These are phyloP conservation scores for Aurelia sp. DNA, from an alignment of 30 jellyfish, hydroid and myxozoan genomes.

Conservation along the genomic window DNA sequence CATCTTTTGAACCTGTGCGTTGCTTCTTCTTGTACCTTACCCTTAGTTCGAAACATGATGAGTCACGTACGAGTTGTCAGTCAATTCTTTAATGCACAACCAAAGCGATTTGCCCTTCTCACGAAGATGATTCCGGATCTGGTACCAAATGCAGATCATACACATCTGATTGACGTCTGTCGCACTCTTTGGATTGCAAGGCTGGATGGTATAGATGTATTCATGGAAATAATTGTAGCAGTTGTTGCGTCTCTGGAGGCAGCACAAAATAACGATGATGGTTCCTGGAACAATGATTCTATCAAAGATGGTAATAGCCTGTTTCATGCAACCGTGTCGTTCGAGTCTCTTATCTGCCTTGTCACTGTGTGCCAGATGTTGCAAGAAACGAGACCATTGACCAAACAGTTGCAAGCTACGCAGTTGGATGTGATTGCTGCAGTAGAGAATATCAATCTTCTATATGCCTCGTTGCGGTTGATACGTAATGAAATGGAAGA, in stretches of 20 bases:
- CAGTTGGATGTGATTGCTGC: conserved; percentile 25
- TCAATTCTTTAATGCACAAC: conserved; percentile 4
- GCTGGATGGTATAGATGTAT: conserved; percentile 54
- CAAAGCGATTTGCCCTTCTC: conserved; percentile 3
- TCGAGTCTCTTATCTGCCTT: conserved; percentile 19
- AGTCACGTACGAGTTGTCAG: conserved; percentile 34
- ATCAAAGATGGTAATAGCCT: background rate
- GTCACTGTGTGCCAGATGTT: conserved; percentile 40
- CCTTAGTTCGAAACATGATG: conserved; percentile 63
- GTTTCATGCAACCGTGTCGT: conserved; percentile 4
- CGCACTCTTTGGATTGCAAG: conserved; percentile 81
- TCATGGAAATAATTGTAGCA: conserved; percentile 44
- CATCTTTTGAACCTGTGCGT: conserved; percentile 65
- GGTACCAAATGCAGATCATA: conserved; percentile 18
- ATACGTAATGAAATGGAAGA: background rate
- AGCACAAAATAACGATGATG: conserved; percentile 9
- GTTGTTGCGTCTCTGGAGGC: conserved; percentile 47
- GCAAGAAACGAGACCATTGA: conserved; percentile 35
- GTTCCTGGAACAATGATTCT: conserved; percentile 28
- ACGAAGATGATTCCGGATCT: background rate
- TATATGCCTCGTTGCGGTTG: conserved; percentile 15
- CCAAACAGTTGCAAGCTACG: conserved; percentile 56
- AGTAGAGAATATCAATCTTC: background rate
- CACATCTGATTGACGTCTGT: conserved; percentile 60
- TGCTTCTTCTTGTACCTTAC: conserved; percentile 53